Base-by-base conservation (phyloP, 2,888 invertebrate species). In the Rotaria macrura region DNA sequence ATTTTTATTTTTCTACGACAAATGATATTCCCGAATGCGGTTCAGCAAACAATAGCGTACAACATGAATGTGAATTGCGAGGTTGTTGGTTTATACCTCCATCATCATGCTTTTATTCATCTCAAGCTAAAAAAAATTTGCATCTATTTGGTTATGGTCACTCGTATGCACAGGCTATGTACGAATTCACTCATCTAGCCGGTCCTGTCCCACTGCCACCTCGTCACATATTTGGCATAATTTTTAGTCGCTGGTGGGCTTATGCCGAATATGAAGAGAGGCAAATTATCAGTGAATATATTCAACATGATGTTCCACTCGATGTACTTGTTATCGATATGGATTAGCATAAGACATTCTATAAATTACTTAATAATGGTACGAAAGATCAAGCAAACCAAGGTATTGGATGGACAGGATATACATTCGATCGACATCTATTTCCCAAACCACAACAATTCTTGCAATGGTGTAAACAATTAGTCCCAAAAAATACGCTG, bases 291-390 rank as follows among this genome's bases (percentile, higher is more conserved):
- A 40, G 9, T 12, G 79, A 79, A 79, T 79, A 79, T 79, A 43
- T 79, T 43, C 43, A 79, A 43, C 79, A 79, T 43, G 79, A 79
- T 43, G 79, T 79, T 14, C 79, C 79, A 25, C n/a, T 79, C n/a
- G 79, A 79, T 79, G 43, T 79, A 12, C 79, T 79, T 79, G 79
- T 79, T n/a, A 79, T 43, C 2, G 79, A 79, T 79, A 79, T 79
- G 79, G 79, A 79, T 79, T 79, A 43, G 79, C 79, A 79, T 79
- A 40, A 43, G 10, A 79, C 79, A 79, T 79, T 79, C n/a, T 79
- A 79, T 43, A 79, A 79, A 43, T n/a, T n/a, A 79, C 20, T 5
- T 25, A 12, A 23, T 1, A n/a, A 40, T 3, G 79, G 43, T 43
- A 79, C 23, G n/a, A 79, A 4, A 79, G 79, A 79, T 79, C 79